Conservation (phyloP, 2,113 vertebrate species). For the Paracanthobrama guichenoti region DNA sequence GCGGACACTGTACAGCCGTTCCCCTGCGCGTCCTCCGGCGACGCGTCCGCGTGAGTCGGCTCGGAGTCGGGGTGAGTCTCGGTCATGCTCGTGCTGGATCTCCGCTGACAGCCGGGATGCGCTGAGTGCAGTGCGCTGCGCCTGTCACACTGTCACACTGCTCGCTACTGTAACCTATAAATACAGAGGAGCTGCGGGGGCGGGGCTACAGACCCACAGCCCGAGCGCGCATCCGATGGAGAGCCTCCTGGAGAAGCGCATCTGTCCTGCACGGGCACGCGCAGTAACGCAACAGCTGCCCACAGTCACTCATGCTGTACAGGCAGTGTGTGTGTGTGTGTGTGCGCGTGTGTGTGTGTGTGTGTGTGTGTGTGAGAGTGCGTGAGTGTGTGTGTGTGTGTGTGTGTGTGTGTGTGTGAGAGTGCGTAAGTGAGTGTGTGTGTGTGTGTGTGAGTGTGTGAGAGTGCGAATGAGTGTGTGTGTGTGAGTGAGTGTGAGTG, state of each 20-base stretch:
- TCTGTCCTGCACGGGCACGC: too few species aligned
- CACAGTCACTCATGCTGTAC: too few species aligned
- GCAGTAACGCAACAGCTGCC: background rate
- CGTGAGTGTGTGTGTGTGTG: too few species aligned
- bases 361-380: too few species aligned
- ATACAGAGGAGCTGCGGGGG: background rate
- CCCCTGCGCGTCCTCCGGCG: constrained; percentile 48
- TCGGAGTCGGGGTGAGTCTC: background rate
- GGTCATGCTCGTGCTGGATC: background rate
- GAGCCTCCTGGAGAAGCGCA: background rate
- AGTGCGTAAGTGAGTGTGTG: too few species aligned
- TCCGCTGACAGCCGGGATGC: background rate
- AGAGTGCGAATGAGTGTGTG: too few species aligned
- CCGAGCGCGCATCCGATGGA: background rate
- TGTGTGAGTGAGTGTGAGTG: too few species aligned
- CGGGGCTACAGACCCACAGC: background rate
- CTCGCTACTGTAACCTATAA: background rate
- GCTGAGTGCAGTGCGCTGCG: background rate
- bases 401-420: too few species aligned
- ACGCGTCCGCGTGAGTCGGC: constrained; percentile 17
- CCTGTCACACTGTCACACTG: background rate
- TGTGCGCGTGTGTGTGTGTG: too few species aligned
- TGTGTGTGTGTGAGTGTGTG: too few species aligned
- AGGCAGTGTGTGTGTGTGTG: too few species aligned
- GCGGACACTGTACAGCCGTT: constrained; percentile 44